Base-by-base conservation (phyloP, 92 coral and sea anemone species). In the Umimayanthus chanpuru region DNA sequence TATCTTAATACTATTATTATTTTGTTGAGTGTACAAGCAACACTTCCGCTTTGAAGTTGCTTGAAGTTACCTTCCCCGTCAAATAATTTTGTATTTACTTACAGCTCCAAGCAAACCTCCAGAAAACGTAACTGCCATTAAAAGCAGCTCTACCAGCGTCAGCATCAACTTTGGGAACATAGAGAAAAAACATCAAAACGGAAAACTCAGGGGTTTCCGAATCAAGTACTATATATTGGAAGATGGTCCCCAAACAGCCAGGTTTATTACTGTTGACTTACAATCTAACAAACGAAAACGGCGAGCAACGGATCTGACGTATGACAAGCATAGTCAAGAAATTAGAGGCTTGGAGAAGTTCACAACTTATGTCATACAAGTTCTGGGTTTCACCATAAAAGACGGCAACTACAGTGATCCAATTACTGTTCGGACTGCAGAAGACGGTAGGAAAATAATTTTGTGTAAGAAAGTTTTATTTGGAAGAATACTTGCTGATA, bases 51-150 rank as follows among this genome's bases (percentile, higher is more conserved):
- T 1, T 53, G 20, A 53, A 53, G 58, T 53, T 12, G 58, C 53
- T 47, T 47, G 14, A 68, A n/a, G 9, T 23, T 67, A 12, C 8
- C 8, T 6, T 70, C 2, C 21, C 75, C 38, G 29, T 30, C 28
- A 70, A 23, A 70, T 25, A 70, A 70, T 6, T 3, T 11, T 70
- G 8, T 26, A 25, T 26, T 70, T 23, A 9, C 12, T n/a, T 30
- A 2, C 75, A 70, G 75, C 75, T 7, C 75, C 75, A 70, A 70
- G 75, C 36, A 70, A 23, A n/a, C 29, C 75, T n/a, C 75, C 75
- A 26, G 75, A n/a, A 70, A 26, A 70, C 36, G 36, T n/a, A 26
- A 70, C 75, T 4, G 75, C 75, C 75, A 25, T 28, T 70, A 30
- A 70, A 9, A 70, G 29, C 38, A 70, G 75, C 16, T 70, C 75